phyloP scores from a whole-genome alignment of 2,113 vertebrate genomes.

The Sylvia atricapilla region DNA sequence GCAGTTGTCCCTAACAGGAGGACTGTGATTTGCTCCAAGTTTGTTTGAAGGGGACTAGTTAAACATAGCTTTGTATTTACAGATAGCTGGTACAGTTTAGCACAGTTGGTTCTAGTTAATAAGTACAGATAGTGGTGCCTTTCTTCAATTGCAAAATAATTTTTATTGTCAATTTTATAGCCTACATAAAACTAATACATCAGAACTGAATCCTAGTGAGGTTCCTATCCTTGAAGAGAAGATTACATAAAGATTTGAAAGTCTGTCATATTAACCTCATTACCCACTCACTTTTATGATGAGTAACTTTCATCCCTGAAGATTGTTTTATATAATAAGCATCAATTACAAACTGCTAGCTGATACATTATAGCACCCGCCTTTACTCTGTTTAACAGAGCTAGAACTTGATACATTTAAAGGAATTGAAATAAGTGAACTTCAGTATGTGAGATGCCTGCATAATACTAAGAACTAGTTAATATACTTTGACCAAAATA shows the following conservation, averaged over 20 bases:
- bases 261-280: slow-evolving; percentile 19
- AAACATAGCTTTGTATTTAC: not conserved
- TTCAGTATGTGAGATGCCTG: not conserved
- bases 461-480: not conserved
- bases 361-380: not conserved
- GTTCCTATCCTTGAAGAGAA: not conserved
- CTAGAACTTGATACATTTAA: not conserved
- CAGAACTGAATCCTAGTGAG: not conserved
- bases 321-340: not conserved
- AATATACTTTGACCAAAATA: not conserved
- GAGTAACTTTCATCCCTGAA: not conserved
- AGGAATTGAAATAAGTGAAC: not conserved
- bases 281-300: slow-evolving; percentile 2
- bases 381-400: not conserved
- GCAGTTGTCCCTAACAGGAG: not conserved
- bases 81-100: not conserved
- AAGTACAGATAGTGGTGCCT: not conserved
- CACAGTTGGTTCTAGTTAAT: not conserved
- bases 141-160: not conserved
- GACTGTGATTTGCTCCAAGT: slow-evolving; percentile 9
- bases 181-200: not conserved
- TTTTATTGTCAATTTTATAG: not conserved
- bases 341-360: not conserved
- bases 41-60: not conserved
- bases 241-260: not conserved